Conservation (phyloP, 2,113 vertebrate species). For the Pituophis catenifer region DNA sequence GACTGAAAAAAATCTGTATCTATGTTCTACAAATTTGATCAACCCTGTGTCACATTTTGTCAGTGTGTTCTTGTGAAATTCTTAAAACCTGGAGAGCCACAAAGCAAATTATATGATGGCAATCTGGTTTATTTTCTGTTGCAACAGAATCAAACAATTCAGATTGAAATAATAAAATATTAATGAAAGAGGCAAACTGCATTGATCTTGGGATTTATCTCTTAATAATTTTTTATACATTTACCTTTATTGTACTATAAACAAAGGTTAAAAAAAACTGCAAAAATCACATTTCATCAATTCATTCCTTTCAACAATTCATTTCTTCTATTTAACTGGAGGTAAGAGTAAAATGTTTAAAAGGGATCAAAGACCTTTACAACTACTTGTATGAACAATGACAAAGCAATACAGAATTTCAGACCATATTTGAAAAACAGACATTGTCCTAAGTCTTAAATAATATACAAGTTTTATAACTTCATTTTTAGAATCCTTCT, state of each 20-base stretch:
- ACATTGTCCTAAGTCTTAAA: neutral
- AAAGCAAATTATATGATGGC: conserved; percentile 24
- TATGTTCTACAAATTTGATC: neutral
- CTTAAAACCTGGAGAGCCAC: conserved; percentile 13
- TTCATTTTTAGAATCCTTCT: neutral
- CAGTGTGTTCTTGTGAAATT: neutral
- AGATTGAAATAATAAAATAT: conserved; percentile 29
- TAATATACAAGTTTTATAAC: neutral
- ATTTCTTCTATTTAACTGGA: neutral
- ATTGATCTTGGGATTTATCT: conserved; percentile 8
- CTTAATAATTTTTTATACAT: conserved; percentile 2
- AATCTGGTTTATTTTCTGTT: conserved; percentile 24
- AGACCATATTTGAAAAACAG: neutral
- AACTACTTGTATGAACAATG: neutral
- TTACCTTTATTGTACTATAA: conserved; percentile 13
- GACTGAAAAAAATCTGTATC: neutral
- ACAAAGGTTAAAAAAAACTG: conserved; percentile 11
- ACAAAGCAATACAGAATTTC: neutral
- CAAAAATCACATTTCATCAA: conserved; percentile 1
- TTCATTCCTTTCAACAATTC: neutral
- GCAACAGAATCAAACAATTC: conserved; percentile 39
- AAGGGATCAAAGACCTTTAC: neutral
- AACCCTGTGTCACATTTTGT: neutral
- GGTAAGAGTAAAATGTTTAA: neutral
- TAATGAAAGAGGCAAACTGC: conserved; percentile 12